Evolutionary conservation across 2,797 vertebrate genomes (phyloP).

Genomic region (Mergus octosetaceus): DNA sequence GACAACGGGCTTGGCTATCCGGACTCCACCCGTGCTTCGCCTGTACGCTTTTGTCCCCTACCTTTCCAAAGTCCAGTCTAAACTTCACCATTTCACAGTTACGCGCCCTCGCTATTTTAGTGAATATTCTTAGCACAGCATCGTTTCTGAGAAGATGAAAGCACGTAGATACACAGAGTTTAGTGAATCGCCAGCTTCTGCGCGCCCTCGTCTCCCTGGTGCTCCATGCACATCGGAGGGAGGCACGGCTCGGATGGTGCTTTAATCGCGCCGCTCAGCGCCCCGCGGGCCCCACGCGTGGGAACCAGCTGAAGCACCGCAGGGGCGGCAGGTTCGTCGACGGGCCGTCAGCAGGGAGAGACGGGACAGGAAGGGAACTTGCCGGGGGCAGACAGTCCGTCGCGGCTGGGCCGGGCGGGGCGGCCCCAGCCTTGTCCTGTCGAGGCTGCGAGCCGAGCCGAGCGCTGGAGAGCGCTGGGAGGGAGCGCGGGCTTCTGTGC

Average conservation of each 20-base stretch:
- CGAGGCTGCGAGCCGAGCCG: neutral
- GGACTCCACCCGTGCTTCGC: neutral
- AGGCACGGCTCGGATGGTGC: neutral
- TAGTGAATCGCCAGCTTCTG: neutral
- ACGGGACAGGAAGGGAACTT: neutral
- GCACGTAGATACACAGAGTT: neutral
- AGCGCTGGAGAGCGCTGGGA: neutral
- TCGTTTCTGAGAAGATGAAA: neutral
- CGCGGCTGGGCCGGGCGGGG: neutral
- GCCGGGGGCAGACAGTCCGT: neutral
- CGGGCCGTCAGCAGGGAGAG: neutral
- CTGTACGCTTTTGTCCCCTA: neutral
- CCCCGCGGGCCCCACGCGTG: neutral
- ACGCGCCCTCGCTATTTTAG: neutral
- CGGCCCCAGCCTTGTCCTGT: neutral
- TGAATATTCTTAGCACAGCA: neutral
- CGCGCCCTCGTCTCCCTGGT: neutral
- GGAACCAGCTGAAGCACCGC: neutral
- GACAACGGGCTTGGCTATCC: neutral
- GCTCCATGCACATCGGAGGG: neutral
- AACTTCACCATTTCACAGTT: neutral
- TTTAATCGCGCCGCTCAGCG: neutral
- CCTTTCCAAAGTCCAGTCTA: neutral
- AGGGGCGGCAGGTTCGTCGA: neutral
- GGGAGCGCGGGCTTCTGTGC: neutral